phyloP scores from a whole-genome alignment of 2,888 invertebrate genomes.

The Gastracanthus pulcherrimus region DNA sequence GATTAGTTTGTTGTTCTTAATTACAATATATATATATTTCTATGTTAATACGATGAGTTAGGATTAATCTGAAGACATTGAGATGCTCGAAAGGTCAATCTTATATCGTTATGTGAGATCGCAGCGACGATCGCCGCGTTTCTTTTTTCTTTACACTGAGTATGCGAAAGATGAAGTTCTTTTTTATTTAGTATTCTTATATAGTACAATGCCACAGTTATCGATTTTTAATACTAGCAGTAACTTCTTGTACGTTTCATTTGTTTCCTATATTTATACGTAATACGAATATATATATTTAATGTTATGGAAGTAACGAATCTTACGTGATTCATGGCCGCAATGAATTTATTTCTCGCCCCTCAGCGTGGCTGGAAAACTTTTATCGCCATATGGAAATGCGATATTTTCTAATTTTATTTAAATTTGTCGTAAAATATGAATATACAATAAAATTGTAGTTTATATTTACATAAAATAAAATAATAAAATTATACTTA shows the following conservation, averaged over 20 bases:
- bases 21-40: not conserved
- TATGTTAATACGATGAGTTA: not conserved
- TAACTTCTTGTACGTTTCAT: conserved; percentile 52
- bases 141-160: too few relatives aligned
- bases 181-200: not conserved
- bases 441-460: not conserved
- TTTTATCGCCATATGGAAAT: conserved; percentile 6
- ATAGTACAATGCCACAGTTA: conserved; percentile 6
- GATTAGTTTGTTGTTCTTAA: not conserved
- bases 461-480: too few relatives aligned
- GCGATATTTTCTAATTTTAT: not conserved
- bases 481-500: too few relatives aligned
- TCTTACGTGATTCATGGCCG: conserved; percentile 34
- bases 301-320: conserved; percentile 41
- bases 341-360: conserved; percentile 24
- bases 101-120: too few relatives aligned
- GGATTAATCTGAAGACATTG: conserved; percentile 32
- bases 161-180: not conserved
- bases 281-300: not conserved
- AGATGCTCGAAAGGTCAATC: not conserved
- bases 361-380: conserved; percentile 22
- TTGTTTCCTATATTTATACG: conserved; percentile 1
- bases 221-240: conserved; percentile 46
- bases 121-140: too few relatives aligned
- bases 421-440: not conserved